Base-by-base conservation (phyloP, 2,888 invertebrate genomes). In the Pseudococcus longispinus region DNA sequence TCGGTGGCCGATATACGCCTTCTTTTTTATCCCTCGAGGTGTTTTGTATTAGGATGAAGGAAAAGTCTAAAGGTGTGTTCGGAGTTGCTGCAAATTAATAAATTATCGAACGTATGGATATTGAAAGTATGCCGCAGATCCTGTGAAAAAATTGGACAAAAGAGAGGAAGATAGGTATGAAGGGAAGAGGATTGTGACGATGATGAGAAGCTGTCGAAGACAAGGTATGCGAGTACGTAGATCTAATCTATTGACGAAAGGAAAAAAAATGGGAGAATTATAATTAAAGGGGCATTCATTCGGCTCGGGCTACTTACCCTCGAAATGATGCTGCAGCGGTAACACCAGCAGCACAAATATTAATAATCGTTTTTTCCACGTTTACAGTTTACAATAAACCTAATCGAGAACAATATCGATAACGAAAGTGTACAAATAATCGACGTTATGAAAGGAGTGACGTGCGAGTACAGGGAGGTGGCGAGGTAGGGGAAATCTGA, bases 381-480 rank as follows among this genome's bases (percentile, higher is more conserved):
- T 80, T 80, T 42, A 80, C 77, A 80, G 77, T 80, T 80, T 80
- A 80, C 77, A 80, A 80, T 80, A 80, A 80, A 80, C 77, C 37
- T 80, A 80, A 80, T 80, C 77, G 42, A 80, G 77, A 80, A 80
- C 42, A 80, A 80, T 80, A 42, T 80, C 77, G 77, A 80, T 80
- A 80, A 80, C 77, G 20, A 80, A 80, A 80, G 77, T 70, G 29
- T 80, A 80, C 77, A 80, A 80, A 80, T 80, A 80, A 80, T 80
- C 37, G 29, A 80, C 42, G 5, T 20, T 42, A 74, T 29, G 13
- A 80, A 80, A 42, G 29, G 18, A 80, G 29, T 60, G 60, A 60
- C 60, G 60, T 60, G 60, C 60, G 1, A 60, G 70, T 29, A n/a
- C n/a, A 13, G 29, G 15, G 18, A 70, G 18, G 1, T 6, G 4